Evolutionary conservation across 2,113 vertebrate genomes (phyloP).

Genomic region (Actenoides hombroni): DNA sequence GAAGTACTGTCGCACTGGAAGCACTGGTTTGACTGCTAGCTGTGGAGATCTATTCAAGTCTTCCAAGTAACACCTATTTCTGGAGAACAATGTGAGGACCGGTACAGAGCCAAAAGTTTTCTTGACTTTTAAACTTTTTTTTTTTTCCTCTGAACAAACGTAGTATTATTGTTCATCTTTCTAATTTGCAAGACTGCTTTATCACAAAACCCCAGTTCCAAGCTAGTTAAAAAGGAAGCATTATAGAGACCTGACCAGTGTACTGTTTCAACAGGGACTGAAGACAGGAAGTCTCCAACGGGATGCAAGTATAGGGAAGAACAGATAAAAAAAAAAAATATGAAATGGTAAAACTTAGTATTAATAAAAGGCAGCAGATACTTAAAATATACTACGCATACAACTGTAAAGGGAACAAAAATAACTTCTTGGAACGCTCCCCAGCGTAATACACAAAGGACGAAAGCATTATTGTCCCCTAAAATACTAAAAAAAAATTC

Average conservation of each 20-base stretch:
- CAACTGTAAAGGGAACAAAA: not conserved
- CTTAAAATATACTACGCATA: not conserved
- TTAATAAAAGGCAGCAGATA: not conserved
- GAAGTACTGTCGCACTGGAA: not conserved
- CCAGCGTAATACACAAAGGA: not conserved
- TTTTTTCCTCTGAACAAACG: not conserved
- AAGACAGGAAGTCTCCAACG: not conserved
- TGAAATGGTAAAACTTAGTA: not conserved
- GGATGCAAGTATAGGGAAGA: not conserved
- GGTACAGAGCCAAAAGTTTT: not conserved
- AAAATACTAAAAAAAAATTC: not conserved
- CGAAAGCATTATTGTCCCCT: not conserved
- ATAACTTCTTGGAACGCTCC: not conserved
- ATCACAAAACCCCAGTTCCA: not conserved
- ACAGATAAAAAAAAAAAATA: not conserved
- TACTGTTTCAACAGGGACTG: not conserved
- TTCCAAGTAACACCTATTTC: not conserved
- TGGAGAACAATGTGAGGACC: not conserved
- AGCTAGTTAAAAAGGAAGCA: not conserved
- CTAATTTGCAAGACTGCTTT: not conserved
- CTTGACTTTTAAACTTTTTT: not conserved
- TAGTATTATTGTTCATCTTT: not conserved
- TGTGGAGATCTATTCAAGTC: fast-evolving
- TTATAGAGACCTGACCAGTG: not conserved
- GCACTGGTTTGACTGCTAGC: not conserved